Evolutionary conservation across 2,888 invertebrate species (phyloP).

Genomic region (Oscheius sp.): DNA sequence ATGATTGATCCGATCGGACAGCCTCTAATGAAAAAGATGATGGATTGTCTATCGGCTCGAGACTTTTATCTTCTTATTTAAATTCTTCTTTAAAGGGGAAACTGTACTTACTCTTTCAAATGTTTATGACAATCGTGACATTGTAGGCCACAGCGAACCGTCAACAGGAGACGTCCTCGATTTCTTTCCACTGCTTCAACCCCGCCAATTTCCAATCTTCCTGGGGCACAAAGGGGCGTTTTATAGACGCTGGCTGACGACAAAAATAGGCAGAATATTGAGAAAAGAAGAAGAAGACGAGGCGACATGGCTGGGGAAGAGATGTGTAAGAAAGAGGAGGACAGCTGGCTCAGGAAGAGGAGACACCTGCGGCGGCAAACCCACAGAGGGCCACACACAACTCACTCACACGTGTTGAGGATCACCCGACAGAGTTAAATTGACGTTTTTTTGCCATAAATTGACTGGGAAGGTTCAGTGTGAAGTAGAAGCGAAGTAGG

Average conservation of each 20-base stretch:
- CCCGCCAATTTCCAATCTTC: slow-evolving; percentile 16
- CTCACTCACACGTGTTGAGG: no score
- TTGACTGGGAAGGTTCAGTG: no score
- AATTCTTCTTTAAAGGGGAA: neutral
- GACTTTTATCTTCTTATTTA: no score
- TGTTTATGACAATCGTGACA: slow-evolving; percentile 35
- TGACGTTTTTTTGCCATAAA: no score
- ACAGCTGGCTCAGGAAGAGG: no score
- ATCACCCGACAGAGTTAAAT: no score
- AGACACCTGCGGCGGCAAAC: no score
- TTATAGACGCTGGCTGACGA: neutral
- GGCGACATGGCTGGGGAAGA: neutral
- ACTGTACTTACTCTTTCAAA: slow-evolving; percentile 30
- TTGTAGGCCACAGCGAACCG: slow-evolving; percentile 16
- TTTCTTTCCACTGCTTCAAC: slow-evolving; percentile 16
- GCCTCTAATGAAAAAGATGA: neutral
- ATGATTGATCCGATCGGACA: neutral
- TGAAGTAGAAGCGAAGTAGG: no score
- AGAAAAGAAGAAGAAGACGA: neutral
- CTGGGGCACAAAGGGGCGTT: slow-evolving; percentile 26
- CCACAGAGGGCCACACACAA: no score
- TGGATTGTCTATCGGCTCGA: no score
- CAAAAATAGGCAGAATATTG: no score
- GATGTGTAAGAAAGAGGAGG: no score
- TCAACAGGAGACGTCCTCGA: slow-evolving; percentile 25